These are phyloP conservation scores for Hippasteria phrygiana DNA, from an alignment of 53 echinoderm and acorn worm genomes.

Conservation along the genomic window DNA sequence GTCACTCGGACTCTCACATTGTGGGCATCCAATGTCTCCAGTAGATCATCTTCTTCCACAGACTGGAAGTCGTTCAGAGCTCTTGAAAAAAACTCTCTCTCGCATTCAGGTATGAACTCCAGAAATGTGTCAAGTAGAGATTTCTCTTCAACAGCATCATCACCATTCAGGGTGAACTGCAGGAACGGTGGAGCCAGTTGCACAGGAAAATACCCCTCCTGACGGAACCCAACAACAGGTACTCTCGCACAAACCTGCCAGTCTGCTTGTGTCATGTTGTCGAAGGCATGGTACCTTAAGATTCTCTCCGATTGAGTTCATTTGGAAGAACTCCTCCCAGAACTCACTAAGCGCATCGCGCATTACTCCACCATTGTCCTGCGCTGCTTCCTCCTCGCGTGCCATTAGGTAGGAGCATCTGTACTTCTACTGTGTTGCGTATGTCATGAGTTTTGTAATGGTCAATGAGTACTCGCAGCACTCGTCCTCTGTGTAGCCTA, in stretches of 20 bases:
- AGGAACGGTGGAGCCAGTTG: slow-evolving; percentile 55
- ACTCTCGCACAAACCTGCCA: slow-evolving; percentile 53
- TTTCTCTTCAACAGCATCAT: slow-evolving; percentile 51
- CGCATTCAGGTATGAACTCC: slow-evolving; percentile 39
- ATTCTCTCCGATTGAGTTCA: slow-evolving; percentile 49
- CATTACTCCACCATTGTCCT: slow-evolving; percentile 58
- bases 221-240: slow-evolving; percentile 38
- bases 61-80: slow-evolving; percentile 34
- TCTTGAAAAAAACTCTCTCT: slow-evolving; percentile 26
- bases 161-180: slow-evolving; percentile 34
- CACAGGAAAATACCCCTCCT: slow-evolving; percentile 51
- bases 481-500: slow-evolving; percentile 37
- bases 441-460: slow-evolving; percentile 17
- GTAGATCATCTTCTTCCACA: slow-evolving; percentile 60
- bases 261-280: slow-evolving; percentile 30
- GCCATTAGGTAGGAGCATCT: slow-evolving; percentile 69
- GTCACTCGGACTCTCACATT: slow-evolving; percentile 2
- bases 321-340: slow-evolving; percentile 53
- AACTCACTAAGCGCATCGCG: slow-evolving; percentile 56
- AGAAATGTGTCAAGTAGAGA: slow-evolving; percentile 30
- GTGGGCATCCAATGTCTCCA: slow-evolving; percentile 48
- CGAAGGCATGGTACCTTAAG: slow-evolving; percentile 63
- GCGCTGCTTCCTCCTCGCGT: slow-evolving; percentile 45
- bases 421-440: slow-evolving; percentile 24
- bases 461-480: slow-evolving; percentile 8